These are phyloP conservation scores for Melanotaenia pygmaea DNA, from an alignment of 2,797 vertebrate genomes.

Conservation along the genomic window DNA sequence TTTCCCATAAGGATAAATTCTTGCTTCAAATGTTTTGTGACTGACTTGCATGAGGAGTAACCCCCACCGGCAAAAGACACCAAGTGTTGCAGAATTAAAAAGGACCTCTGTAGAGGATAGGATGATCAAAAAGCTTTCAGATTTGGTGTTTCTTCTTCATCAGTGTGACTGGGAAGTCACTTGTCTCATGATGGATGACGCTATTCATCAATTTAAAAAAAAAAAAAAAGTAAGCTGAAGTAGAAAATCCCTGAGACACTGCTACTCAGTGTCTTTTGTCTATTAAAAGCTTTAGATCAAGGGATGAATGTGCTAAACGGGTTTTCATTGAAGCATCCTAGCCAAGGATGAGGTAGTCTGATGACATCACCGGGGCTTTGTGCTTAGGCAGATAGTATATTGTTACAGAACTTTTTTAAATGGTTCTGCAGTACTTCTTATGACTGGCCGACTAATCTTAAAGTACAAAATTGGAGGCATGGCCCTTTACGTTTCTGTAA, in stretches of 20 bases:
- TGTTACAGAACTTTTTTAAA: neutral
- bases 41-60: conserved; percentile 45
- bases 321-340: neutral
- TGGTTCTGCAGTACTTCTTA: neutral
- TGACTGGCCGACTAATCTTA: neutral
- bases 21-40: conserved; percentile 63
- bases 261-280: neutral
- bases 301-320: neutral
- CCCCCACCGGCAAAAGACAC: conserved; percentile 10
- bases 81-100: conserved; percentile 24
- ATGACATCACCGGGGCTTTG: neutral
- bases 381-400: neutral
- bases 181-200: neutral
- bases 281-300: neutral
- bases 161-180: neutral
- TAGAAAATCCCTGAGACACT: neutral
- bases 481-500: neutral
- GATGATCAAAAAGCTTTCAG: neutral
- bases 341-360: neutral
- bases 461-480: neutral
- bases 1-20: conserved; percentile 76
- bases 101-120: neutral
- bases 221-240: neutral
- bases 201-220: too few species aligned
- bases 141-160: neutral